phyloP scores from a whole-genome alignment of 2,888 invertebrate species.

The Heteromurus nitidus region DNA sequence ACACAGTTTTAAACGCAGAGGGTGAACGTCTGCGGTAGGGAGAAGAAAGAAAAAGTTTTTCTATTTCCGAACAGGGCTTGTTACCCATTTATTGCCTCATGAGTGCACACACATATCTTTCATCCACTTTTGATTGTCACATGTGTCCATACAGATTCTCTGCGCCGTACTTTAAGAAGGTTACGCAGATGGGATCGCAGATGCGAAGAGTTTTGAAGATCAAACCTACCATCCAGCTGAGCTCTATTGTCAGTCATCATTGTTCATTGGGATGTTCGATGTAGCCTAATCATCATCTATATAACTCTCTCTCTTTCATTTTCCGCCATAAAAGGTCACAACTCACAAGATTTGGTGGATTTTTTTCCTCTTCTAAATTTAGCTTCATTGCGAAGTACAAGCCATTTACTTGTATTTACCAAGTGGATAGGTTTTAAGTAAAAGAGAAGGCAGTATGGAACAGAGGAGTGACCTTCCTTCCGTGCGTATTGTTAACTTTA shows the following conservation, averaged over 20 bases:
- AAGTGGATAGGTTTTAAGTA: not conserved
- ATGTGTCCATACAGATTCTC: not conserved
- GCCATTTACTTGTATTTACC: not conserved
- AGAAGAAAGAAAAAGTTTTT: not conserved
- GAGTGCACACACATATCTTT: too few relatives aligned
- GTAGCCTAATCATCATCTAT: not conserved
- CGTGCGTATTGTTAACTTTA: slow-evolving; percentile 12
- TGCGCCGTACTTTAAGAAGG: not conserved
- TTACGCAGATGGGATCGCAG: not conserved
- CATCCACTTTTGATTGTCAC: not conserved
- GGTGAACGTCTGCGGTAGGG: not conserved
- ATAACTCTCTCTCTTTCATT: slow-evolving; percentile 17
- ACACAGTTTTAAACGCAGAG: too few relatives aligned
- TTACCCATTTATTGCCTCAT: not conserved
- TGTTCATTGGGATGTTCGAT: not conserved
- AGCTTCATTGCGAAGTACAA: slow-evolving; percentile 6
- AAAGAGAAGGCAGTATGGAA: not conserved
- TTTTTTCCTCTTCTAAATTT: slow-evolving; percentile 4
- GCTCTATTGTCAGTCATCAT: not conserved
- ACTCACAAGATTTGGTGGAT: not conserved
- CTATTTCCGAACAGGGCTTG: too few relatives aligned
- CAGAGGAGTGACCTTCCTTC: slow-evolving; percentile 17
- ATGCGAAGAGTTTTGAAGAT: not conserved
- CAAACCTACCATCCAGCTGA: not conserved
- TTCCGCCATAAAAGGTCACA: not conserved